Evolutionary conservation across 1,140 invertebrate species (phyloP), one percentile per base, ranked within the genome.

Genomic region (Neotoxoptera formosana): DNA sequence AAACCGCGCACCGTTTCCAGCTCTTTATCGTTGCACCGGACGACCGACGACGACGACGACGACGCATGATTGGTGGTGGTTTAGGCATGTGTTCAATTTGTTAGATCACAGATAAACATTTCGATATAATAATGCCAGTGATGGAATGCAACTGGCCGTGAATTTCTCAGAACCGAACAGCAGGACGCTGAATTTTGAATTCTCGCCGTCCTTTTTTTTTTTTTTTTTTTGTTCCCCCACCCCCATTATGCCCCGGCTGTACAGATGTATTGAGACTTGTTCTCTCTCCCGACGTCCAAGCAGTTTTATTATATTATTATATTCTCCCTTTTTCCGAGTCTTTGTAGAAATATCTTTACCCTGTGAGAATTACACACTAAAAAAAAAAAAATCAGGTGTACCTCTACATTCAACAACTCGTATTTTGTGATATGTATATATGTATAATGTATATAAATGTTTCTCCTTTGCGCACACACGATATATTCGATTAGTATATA

Each of bases 91-190:
- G 41, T 81, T 81, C 90, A 81, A 83, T 92, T 92, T 83, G 60
- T 92, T 92, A 25, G 56, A 81, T 92, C 23, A 51, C 90, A 83
- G 67, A 92, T 81, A 83, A 90, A 83, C 34, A 83, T 93, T 93
- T 93, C 81, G 81, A 51, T 93, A 48, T 90, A 47, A 93, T 93
- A 84, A 86, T 84, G 34, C 48, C 48, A 8, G 76, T 36, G 91
- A 45, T 53, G 91, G 91, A 93, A 93, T 93, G 91, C 34, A 83
- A 93, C 91, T 93, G 91, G 67, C 81, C 91, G 76, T 93, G 91
- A 86, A 93, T 93, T 93, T 93, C 91, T 93, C n/a, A 93, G 91
- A 93, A 93, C 51, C 76, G 41, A 93, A 93, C 91, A 93, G 91
- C 91, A 56, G 91, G 91, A 93, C 91, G 81, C 86, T 93, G 48